These are phyloP conservation scores for Pseudeuparius sepicola DNA, from an alignment of 2,888 invertebrate species.

Conservation along the genomic window DNA sequence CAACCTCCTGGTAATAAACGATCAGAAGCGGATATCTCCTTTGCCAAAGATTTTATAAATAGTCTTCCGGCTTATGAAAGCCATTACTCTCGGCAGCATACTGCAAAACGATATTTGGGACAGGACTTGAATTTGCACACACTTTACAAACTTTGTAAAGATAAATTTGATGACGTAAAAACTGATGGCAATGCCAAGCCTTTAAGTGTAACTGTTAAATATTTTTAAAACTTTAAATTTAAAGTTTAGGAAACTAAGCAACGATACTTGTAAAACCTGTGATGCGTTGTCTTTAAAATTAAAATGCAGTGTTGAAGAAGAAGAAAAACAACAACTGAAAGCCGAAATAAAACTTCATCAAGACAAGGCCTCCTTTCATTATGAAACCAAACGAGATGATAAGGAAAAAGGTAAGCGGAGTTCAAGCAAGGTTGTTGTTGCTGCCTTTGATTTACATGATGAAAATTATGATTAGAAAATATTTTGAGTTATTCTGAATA, in stretches of 20 bases:
- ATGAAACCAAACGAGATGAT: constrained; percentile 1
- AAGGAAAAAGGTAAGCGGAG: constrained; percentile 1
- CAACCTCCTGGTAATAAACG: too few species aligned
- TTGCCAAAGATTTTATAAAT: too few species aligned
- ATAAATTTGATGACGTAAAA: constrained; percentile 3
- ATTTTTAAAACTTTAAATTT: constrained; percentile 2
- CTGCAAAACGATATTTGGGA: constrained; percentile 3
- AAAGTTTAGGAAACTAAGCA: constrained; percentile 2
- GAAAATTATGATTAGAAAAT: too few species aligned
- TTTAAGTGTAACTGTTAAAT: constrained; percentile 2
- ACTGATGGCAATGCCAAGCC: constrained; percentile 2
- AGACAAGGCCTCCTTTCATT: constrained; percentile 3
- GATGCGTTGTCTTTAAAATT: constrained; percentile 2
- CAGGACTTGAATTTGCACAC: constrained; percentile 3
- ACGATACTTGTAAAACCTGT: constrained; percentile 2
- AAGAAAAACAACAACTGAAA: constrained; percentile 2
- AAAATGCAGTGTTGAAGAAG: constrained; percentile 1
- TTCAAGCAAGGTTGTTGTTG: constrained; percentile 1
- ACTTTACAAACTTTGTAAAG: constrained; percentile 1
- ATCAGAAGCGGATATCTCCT: too few species aligned
- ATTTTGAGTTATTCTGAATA: too few species aligned
- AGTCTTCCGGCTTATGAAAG: constrained; percentile 2
- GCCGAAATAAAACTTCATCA: constrained; percentile 1
- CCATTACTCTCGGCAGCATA: constrained; percentile 1
- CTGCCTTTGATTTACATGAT: constrained; percentile 3